These are phyloP conservation scores for Thunnus thynnus DNA, from an alignment of 2,113 vertebrate genomes.

Conservation along the genomic window DNA sequence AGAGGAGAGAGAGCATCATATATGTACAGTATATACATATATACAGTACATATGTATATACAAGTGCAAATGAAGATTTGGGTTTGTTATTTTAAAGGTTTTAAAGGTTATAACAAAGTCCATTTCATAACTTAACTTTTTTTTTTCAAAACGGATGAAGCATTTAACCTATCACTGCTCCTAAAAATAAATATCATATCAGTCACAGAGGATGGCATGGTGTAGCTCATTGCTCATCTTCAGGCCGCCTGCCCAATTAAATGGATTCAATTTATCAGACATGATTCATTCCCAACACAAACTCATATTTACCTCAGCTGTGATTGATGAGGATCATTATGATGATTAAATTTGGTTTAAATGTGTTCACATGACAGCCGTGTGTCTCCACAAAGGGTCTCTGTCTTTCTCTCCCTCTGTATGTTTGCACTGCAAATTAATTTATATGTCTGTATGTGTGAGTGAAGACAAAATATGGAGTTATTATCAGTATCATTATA, in stretches of 20 bases:
- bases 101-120: background rate
- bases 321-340: conserved; percentile 76
- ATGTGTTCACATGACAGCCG: conserved; percentile 59
- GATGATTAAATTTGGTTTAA: conserved; percentile 66
- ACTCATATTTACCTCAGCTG: conserved; percentile 68
- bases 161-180: background rate
- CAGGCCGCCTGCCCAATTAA: conserved; percentile 66
- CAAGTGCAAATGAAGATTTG: conserved; percentile 32
- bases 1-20: conserved; percentile 9
- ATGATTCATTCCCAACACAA: conserved; percentile 67
- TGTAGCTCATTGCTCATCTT: conserved; percentile 71
- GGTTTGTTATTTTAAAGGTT: background rate
- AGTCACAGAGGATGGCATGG: conserved; percentile 31
- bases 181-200: conserved; percentile 38
- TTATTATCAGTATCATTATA: conserved; percentile 21
- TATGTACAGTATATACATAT: background rate
- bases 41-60: background rate
- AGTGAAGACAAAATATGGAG: conserved; percentile 5
- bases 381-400: conserved; percentile 43
- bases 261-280: conserved; percentile 72
- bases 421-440: conserved; percentile 27
- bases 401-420: conserved; percentile 9
- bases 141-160: background rate
- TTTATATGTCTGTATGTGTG: conserved; percentile 16
- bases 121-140: background rate